Conservation (phyloP, 2,888 invertebrate genomes). For the Dilophus febrilis region DNA sequence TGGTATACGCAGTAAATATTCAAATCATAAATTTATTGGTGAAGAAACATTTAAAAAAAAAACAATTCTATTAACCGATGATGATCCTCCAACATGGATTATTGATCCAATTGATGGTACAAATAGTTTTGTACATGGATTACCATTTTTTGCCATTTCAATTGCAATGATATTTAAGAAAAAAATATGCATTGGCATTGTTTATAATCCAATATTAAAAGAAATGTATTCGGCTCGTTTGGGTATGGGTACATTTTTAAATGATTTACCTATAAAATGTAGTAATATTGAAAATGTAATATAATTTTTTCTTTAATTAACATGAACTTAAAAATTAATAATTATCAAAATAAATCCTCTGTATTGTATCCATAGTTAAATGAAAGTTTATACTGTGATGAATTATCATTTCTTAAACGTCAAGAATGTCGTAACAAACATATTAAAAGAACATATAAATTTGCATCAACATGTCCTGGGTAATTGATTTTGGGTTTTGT, state of each 20-base stretch:
- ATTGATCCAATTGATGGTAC: constrained; percentile 82
- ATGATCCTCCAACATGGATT: constrained; percentile 68
- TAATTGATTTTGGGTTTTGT: too few species aligned
- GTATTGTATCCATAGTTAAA: too few species aligned
- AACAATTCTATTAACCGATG: constrained; percentile 36
- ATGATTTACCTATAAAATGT: constrained; percentile 37
- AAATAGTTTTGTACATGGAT: constrained; percentile 57
- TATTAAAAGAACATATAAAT: too few species aligned
- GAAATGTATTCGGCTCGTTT: constrained; percentile 53
- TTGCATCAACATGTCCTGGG: too few species aligned
- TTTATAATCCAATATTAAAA: constrained; percentile 54
- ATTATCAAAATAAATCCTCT: too few species aligned
- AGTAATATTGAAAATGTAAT: too few species aligned
- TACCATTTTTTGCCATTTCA: constrained; percentile 50
- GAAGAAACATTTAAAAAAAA: constrained; percentile 52
- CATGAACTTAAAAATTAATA: too few species aligned
- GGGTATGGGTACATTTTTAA: constrained; percentile 58
- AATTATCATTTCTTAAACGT: too few species aligned
- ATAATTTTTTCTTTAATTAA: too few species aligned
- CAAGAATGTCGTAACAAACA: too few species aligned
- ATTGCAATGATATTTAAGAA: constrained; percentile 42
- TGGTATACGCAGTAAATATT: constrained; percentile 36
- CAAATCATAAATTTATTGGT: constrained; percentile 60
- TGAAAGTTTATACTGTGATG: too few species aligned
- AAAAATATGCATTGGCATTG: constrained; percentile 45